Conservation (phyloP, 2,888 invertebrate genomes). For the Gortyna flavago region DNA sequence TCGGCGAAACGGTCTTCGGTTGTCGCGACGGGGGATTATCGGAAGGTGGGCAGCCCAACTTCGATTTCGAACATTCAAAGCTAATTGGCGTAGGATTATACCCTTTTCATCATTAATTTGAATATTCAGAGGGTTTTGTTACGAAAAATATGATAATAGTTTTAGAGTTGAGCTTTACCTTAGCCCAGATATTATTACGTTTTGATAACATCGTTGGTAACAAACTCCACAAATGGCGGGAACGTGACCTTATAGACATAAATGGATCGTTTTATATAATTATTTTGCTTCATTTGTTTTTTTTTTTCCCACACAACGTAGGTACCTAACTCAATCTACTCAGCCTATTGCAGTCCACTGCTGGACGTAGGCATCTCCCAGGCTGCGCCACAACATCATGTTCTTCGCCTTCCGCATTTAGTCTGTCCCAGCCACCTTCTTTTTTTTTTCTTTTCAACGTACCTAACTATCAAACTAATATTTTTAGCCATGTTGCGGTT, state of each 20-base stretch:
- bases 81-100: constrained; percentile 48
- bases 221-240: background rate
- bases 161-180: background rate
- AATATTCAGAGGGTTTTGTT: constrained; percentile 8
- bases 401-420: too few species aligned
- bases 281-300: background rate
- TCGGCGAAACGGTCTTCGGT: constrained; percentile 45
- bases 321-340: too few species aligned
- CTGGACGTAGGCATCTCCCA: too few species aligned
- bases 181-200: background rate
- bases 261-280: background rate
- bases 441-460: too few species aligned
- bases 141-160: constrained; percentile 5
- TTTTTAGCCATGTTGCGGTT: background rate
- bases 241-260: background rate
- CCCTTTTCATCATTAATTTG: constrained; percentile 23
- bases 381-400: too few species aligned
- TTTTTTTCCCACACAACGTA: background rate
- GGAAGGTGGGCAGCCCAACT: constrained; percentile 45
- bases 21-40: constrained; percentile 58
- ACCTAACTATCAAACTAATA: background rate
- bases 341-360: too few species aligned
- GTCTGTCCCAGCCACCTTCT: too few species aligned
- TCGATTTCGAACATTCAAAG: constrained; percentile 47
- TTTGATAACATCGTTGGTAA: background rate